Percentiles rank a stretch among this genome's conserved stretches.
These are phyloP conservation scores for Agrilus planipennis DNA, from an alignment of 1,140 invertebrate genomes.

Conservation along the genomic window DNA sequence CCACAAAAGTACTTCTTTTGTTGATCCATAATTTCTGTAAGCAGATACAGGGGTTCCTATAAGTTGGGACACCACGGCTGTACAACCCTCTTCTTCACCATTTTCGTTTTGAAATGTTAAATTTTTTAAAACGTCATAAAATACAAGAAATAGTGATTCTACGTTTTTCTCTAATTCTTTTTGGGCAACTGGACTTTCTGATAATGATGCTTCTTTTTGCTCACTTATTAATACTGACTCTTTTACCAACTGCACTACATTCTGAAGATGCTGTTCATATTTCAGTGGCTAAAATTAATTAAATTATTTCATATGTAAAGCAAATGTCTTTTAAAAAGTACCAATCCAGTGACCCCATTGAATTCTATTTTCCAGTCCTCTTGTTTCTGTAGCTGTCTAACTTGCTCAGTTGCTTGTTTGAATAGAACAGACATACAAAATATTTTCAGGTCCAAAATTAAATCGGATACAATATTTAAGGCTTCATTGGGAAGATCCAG, in stretches of 20 bases:
- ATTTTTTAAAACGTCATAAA: constrained; percentile 49
- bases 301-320: background rate
- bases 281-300: constrained; percentile 55
- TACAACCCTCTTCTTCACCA: constrained; percentile 42
- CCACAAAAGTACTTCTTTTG: constrained; percentile 44
- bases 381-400: constrained; percentile 60
- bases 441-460: constrained; percentile 80
- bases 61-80: constrained; percentile 48
- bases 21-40: constrained; percentile 18
- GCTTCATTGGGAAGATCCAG: constrained; percentile 72
- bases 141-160: constrained; percentile 57
- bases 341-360: constrained; percentile 71
- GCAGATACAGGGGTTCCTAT: constrained; percentile 45
- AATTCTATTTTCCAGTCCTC: constrained; percentile 86
- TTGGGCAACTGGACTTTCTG: constrained; percentile 50
- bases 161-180: constrained; percentile 55
- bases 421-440: constrained; percentile 79
- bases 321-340: constrained; percentile 33
- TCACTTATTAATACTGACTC: constrained; percentile 68
- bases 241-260: constrained; percentile 73
- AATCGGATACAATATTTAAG: constrained; percentile 66
- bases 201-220: constrained; percentile 54
- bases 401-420: constrained; percentile 68
- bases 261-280: constrained; percentile 71
- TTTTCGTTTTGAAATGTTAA: constrained; percentile 44